These are phyloP conservation scores for Acinonyx jubatus DNA, from an alignment of 2,113 vertebrate species.

Conservation along the genomic window DNA sequence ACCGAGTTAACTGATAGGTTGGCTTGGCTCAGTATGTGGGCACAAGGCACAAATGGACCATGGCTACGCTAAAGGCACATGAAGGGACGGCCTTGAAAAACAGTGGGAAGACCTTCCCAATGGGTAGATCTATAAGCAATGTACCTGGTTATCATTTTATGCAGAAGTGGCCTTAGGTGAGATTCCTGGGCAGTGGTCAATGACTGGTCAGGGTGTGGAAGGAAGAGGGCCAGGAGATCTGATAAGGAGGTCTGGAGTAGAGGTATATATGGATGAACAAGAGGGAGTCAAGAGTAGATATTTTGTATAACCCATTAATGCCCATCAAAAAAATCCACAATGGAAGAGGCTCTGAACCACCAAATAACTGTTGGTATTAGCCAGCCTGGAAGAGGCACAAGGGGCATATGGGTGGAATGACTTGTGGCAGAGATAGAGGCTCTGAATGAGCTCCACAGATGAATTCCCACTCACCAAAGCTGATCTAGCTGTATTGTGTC, in stretches of 20 bases:
- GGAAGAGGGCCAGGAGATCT: neutral
- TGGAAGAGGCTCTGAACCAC: neutral
- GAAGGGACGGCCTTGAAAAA: neutral
- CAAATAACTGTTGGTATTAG: neutral
- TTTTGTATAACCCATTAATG: neutral
- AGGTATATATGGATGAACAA: neutral
- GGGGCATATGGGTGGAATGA: neutral
- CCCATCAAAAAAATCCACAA: neutral
- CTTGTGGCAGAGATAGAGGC: neutral
- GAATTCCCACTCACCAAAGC: neutral
- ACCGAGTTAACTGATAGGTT: neutral
- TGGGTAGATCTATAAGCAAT: neutral
- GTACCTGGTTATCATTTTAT: neutral
- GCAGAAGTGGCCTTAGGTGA: neutral
- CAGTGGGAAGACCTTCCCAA: neutral
- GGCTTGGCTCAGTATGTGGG: neutral
- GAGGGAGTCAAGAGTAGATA: neutral
- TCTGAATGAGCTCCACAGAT: neutral
- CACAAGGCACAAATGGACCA: neutral
- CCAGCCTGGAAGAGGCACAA: neutral
- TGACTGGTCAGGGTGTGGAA: neutral
- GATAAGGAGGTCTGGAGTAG: neutral
- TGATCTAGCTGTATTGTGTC: neutral
- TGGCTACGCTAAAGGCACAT: neutral
- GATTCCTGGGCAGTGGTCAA: neutral